A percentile compares a stretch with the other conserved stretches of the same genome.
phyloP scores from a whole-genome alignment of 2,888 invertebrate genomes.

The Byasa hedistus region DNA sequence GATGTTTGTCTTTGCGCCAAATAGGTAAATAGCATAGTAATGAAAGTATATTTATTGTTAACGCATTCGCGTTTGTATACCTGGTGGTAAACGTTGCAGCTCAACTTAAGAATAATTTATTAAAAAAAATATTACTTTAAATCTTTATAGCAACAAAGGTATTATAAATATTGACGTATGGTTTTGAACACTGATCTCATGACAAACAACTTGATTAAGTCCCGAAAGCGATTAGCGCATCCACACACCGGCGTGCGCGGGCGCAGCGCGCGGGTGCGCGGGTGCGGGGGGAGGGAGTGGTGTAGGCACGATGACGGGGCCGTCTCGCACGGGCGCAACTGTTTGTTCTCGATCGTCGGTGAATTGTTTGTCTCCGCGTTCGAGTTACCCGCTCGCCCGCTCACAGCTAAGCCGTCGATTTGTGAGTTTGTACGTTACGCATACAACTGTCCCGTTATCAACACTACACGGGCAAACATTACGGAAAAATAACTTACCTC shows the following conservation, averaged over 20 bases:
- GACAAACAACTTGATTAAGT: slow-evolving; percentile 1
- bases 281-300: slow-evolving; percentile 1
- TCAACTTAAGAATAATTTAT: too few species aligned
- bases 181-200: not conserved
- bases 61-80: too few species aligned
- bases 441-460: slow-evolving; percentile 1
- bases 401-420: not conserved
- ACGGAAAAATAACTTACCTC: not conserved
- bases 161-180: too few species aligned
- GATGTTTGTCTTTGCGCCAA: too few species aligned
- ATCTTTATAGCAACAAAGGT: too few species aligned
- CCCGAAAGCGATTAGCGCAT: slow-evolving; percentile 11
- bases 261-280: too few species aligned
- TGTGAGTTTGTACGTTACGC: not conserved
- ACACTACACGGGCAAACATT: not conserved
- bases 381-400: slow-evolving; percentile 10
- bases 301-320: slow-evolving; percentile 20
- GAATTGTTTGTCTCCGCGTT: slow-evolving; percentile 28
- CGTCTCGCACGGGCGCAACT: slow-evolving; percentile 21
- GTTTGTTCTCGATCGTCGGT: slow-evolving; percentile 27
- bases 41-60: too few species aligned
- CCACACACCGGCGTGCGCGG: not conserved
- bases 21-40: too few species aligned
- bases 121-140: too few species aligned
- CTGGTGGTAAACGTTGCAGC: too few species aligned